phyloP scores from a whole-genome alignment of 2,888 invertebrate species.

The Incurvaria masculella region DNA sequence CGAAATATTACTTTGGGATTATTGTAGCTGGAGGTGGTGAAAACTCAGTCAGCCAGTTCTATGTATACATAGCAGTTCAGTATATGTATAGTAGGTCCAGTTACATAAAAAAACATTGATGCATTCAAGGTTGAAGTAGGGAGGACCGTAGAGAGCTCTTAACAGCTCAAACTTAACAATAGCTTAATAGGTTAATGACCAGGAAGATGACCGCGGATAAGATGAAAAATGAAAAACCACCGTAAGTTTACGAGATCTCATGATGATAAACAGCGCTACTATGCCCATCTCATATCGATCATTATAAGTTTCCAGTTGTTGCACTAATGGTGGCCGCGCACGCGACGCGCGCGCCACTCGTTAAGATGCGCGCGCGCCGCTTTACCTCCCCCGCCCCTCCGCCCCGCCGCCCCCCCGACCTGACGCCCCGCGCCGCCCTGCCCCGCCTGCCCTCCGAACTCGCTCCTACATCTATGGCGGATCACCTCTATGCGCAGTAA shows the following conservation, averaged over 20 bases:
- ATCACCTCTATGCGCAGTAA: neutral
- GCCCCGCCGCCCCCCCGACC: neutral
- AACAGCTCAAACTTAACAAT: too few species aligned
- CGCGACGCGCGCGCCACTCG: constrained; percentile 30
- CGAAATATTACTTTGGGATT: too few species aligned
- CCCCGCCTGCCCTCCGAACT: neutral
- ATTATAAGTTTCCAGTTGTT: constrained; percentile 47
- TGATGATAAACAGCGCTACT: constrained; percentile 16
- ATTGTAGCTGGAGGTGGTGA: too few species aligned
- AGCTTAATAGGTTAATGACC: too few species aligned
- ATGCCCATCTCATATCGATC: constrained; percentile 44
- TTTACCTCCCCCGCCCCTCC: neutral
- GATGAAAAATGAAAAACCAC: neutral
- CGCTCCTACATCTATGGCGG: neutral
- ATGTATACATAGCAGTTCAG: too few species aligned
- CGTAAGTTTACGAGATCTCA: neutral
- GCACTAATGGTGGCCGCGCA: constrained; percentile 48
- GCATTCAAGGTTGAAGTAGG: neutral
- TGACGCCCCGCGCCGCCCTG: neutral
- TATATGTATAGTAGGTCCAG: too few species aligned
- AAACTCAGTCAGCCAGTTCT: too few species aligned
- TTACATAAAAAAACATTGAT: too few species aligned
- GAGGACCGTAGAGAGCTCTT: neutral
- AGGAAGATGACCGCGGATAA: neutral
- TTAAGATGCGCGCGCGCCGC: neutral